Conservation (phyloP, 2,797 vertebrate genomes). For the Nannoperca australis region DNA sequence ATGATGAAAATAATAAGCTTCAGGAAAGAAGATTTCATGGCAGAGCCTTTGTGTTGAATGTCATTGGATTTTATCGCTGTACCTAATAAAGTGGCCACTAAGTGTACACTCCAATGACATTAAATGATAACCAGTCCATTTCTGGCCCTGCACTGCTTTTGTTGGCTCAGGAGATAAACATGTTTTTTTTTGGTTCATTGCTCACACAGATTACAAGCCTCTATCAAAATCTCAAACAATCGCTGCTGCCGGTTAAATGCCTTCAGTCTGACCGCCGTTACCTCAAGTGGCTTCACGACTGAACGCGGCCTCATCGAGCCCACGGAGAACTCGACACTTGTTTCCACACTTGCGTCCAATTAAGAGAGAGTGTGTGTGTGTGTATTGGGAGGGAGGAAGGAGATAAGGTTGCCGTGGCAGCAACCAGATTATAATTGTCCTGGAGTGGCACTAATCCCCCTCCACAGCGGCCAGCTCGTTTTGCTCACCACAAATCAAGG, state of each 20-base stretch:
- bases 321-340: constrained; percentile 18
- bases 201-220: constrained; percentile 18
- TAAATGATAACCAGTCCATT: neutral
- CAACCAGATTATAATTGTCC: constrained; percentile 71
- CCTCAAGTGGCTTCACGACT: constrained; percentile 31
- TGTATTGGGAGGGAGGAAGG: constrained; percentile 41
- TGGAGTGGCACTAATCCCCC: constrained; percentile 73
- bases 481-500: constrained; percentile 65
- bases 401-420: constrained; percentile 71
- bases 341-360: constrained; percentile 60
- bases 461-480: constrained; percentile 46
- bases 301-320: constrained; percentile 4
- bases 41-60: neutral
- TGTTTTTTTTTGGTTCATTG: neutral
- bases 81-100: constrained; percentile 5
- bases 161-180: constrained; percentile 10
- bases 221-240: constrained; percentile 19
- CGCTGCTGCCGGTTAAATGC: constrained; percentile 11
- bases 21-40: neutral
- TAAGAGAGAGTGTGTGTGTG: constrained; percentile 44
- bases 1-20: neutral
- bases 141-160: neutral
- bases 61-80: neutral
- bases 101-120: neutral
- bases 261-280: constrained; percentile 16